Evolutionary conservation across 2,888 invertebrate genomes (phyloP), one percentile per base, ranked within the genome.

Genomic region (Tortrix viridana): DNA sequence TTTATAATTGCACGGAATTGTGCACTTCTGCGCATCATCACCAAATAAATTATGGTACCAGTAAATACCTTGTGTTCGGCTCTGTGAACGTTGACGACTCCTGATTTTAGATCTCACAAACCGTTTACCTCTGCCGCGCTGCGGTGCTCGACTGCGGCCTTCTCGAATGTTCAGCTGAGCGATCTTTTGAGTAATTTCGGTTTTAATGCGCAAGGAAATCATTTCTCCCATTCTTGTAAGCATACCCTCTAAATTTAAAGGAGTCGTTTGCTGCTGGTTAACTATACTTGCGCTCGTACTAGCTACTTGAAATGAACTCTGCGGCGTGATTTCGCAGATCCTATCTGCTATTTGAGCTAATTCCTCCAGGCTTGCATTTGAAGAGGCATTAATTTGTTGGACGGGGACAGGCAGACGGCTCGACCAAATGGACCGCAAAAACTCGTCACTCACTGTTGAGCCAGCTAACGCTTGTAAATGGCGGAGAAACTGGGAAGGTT

Each of bases 1-100:
- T n/a, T 37, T 16, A 47, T 58, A 73, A 49, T 69, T 68, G 61
- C 75, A 74, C 20, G 66, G 69, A 37, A 62, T n/a, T 0, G 12
- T 54, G 47, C 72, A 72, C 43, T 65, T 69, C 1, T 16, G 22
- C 1, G 72, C 70, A 2, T 57, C 47, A 5, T 64, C 47, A 7
- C 65, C 65, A 49, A 61, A 73, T 2, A n/a, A 43, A 20, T 47
- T 32, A 38, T 70, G 69, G 46, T 71, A 71, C 59, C 57, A 70
- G 23, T 69, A 72, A 19, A 43, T 7, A 44, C 54, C 5, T 58
- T 38, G 48, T 50, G 20, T 16, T 5, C 5, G 20, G 50, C 23
- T 23, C 20, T 20, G 41, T 19, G 53, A 41, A 20, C 41, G 38
- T 22, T 41, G 53, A 20, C 41, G 41, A 41, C 41, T 22, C 12